A percentile compares a stretch with the other conserved stretches of the same genome.
Evolutionary conservation across 37 sponge, comb jelly and placozoan species (phyloP).

Genomic region (Diacarnus erythraeanus): DNA sequence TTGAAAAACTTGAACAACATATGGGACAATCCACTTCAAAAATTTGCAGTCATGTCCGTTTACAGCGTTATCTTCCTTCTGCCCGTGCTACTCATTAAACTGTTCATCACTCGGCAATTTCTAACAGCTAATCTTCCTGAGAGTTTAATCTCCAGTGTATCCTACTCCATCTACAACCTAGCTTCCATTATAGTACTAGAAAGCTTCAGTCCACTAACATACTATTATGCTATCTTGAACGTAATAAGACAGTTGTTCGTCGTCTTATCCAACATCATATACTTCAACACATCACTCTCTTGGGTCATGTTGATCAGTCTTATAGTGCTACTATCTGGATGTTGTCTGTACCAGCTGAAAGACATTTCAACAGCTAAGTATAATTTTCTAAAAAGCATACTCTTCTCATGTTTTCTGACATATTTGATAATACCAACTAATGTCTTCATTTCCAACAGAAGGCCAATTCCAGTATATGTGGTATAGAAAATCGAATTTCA

Average conservation of each 20-base stretch:
- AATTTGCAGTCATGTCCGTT: background rate
- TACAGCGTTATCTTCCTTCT: background rate
- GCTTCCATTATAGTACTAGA: background rate
- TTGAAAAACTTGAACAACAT: background rate
- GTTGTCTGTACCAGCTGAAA: background rate
- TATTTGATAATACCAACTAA: no score
- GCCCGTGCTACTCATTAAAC: background rate
- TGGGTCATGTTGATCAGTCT: background rate
- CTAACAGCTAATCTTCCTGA: background rate
- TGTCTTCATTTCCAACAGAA: background rate
- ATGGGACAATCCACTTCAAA: background rate
- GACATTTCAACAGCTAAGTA: background rate
- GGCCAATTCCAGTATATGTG: background rate
- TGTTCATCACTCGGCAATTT: background rate
- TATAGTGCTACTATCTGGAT: background rate
- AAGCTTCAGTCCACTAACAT: background rate
- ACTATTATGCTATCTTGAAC: background rate
- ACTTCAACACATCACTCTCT: background rate
- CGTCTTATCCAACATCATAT: background rate
- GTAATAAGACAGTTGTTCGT: background rate
- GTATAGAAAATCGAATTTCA: background rate
- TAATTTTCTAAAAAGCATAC: no score
- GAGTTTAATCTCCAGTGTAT: background rate
- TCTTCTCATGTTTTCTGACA: no score
- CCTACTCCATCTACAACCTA: background rate